Percentiles rank a stretch among this genome's conserved stretches.
These are phyloP conservation scores for Prunella fulvescens DNA, from an alignment of 2,113 vertebrate genomes.

Conservation along the genomic window DNA sequence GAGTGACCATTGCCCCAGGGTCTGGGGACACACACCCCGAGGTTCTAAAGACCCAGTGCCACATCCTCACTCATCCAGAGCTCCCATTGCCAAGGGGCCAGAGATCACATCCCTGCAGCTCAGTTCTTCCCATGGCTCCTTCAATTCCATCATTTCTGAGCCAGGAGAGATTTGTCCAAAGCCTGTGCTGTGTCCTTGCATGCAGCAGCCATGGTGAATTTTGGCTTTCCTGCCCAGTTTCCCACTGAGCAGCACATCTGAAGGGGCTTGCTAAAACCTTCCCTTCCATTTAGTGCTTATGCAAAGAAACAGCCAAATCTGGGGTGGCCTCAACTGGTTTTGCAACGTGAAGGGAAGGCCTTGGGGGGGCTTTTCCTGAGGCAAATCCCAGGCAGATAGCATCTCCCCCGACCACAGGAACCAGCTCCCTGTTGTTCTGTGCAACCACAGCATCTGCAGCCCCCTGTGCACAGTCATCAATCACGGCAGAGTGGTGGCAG, in stretches of 20 bases:
- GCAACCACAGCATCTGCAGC: constrained; percentile 54
- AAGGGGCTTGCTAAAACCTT: not conserved
- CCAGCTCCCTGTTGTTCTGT: not conserved
- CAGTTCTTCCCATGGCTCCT: not conserved
- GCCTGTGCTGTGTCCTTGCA: not conserved
- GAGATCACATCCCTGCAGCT: not conserved
- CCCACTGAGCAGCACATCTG: not conserved
- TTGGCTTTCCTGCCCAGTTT: not conserved
- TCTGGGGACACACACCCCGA: not conserved
- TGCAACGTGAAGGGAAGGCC: constrained; percentile 13
- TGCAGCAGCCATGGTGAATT: not conserved
- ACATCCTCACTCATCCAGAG: not conserved
- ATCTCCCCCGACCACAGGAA: not conserved
- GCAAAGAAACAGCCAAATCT: not conserved
- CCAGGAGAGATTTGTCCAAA: not conserved
- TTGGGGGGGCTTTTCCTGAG: not conserved
- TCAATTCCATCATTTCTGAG: fast-evolving
- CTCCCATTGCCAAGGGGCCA: fast-evolving
- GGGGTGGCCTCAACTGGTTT: constrained; percentile 43
- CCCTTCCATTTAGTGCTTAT: not conserved
- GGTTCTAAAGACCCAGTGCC: not conserved
- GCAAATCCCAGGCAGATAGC: constrained; percentile 5
- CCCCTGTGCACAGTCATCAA: not conserved
- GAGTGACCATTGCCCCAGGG: not conserved
- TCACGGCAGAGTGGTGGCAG: not conserved